Evolutionary conservation across 2,888 invertebrate species (phyloP).

Genomic region (Acholoe squamosa): DNA sequence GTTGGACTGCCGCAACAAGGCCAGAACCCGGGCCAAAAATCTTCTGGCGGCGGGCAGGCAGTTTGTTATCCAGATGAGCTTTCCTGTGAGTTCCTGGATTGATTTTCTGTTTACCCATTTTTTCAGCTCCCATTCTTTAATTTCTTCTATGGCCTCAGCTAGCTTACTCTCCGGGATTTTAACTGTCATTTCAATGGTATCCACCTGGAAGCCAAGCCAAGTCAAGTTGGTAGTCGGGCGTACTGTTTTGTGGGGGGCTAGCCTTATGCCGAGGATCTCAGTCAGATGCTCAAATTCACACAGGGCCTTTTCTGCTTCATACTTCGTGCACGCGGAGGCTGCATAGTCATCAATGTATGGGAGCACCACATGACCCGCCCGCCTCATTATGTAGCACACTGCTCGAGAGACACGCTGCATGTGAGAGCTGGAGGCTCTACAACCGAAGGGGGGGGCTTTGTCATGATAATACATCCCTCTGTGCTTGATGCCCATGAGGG

Average conservation of each 20-base stretch:
- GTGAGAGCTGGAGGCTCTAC: background rate
- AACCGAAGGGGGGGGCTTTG: too few relatives aligned
- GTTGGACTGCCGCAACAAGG: background rate
- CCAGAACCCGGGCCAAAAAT: background rate
- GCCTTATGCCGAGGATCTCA: background rate
- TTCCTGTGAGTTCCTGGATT: too few relatives aligned
- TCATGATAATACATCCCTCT: background rate
- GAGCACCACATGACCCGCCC: background rate
- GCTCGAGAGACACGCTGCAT: background rate
- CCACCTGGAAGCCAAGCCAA: background rate
- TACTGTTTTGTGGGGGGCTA: background rate
- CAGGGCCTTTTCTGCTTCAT: background rate
- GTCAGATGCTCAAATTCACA: background rate
- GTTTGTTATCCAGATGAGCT: background rate
- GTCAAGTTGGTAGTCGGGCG: background rate
- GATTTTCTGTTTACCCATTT: background rate
- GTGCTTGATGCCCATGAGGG: background rate
- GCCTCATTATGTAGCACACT: background rate
- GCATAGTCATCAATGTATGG: background rate
- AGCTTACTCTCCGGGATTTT: background rate
- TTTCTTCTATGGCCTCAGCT: background rate
- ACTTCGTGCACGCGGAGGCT: background rate
- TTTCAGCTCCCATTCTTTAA: background rate
- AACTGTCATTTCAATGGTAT: background rate
- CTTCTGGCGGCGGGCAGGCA: background rate